These are phyloP conservation scores for Lepisosteus oculatus DNA, from an alignment of 2,113 vertebrate species.

Conservation along the genomic window DNA sequence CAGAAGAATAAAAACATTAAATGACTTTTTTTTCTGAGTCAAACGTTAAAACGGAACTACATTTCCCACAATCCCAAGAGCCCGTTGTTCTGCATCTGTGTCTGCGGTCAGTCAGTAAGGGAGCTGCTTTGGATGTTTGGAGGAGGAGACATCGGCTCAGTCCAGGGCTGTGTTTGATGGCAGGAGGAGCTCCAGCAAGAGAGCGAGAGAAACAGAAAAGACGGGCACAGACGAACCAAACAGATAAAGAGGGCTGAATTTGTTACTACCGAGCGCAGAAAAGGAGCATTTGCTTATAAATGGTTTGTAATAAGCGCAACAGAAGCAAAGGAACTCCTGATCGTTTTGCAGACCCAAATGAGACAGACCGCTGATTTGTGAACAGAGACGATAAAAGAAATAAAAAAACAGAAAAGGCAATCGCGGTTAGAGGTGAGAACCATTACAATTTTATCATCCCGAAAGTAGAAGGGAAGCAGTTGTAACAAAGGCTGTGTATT, in stretches of 20 bases:
- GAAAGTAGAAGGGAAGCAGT: neutral
- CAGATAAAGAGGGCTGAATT: constrained; percentile 15
- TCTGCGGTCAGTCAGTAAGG: constrained; percentile 44
- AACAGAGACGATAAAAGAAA: constrained; percentile 7
- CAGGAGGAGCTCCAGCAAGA: constrained; percentile 55
- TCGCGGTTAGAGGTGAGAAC: constrained; percentile 50
- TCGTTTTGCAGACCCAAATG: constrained; percentile 21
- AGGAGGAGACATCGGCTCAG: constrained; percentile 54
- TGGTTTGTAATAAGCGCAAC: neutral
- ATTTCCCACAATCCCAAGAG: constrained; percentile 51
- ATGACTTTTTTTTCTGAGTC: too few species aligned
- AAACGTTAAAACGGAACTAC: constrained; percentile 30
- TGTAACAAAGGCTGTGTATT: too few species aligned
- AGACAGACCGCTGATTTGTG: constrained; percentile 30
- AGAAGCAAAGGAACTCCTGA: neutral
- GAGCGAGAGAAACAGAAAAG: constrained; percentile 41
- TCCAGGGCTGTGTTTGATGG: constrained; percentile 49
- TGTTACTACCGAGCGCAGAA: constrained; percentile 20
- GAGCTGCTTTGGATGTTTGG: constrained; percentile 37
- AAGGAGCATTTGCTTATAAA: constrained; percentile 2
- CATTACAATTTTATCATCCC: constrained; percentile 15
- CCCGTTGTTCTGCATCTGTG: constrained; percentile 1
- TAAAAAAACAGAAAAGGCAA: constrained; percentile 8
- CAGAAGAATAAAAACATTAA: too few species aligned
- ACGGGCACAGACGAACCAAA: constrained; percentile 32